A percentile compares a stretch with the other conserved stretches of the same genome.
Evolutionary conservation across 2,113 vertebrate species (phyloP).

Genomic region (Sclerurus mexicanus): DNA sequence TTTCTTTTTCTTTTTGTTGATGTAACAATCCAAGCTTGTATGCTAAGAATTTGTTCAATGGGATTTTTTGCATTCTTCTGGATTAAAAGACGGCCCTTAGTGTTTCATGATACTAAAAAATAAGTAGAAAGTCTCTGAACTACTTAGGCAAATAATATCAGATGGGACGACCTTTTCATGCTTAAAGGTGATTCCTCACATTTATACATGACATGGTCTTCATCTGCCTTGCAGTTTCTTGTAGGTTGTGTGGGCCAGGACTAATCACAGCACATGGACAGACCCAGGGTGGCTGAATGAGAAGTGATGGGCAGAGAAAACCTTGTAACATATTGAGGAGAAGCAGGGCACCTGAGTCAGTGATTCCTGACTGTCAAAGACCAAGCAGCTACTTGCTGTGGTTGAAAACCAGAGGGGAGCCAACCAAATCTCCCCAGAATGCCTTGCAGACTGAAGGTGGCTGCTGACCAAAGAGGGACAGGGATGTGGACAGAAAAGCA

Average conservation of each 20-base stretch:
- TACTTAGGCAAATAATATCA: background rate
- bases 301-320: background rate
- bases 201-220: background rate
- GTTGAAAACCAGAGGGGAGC: background rate
- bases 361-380: background rate
- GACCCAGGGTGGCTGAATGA: background rate
- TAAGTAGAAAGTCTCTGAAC: background rate
- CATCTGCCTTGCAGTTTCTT: background rate
- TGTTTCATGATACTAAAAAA: background rate
- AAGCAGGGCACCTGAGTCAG: fast-evolving
- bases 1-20: background rate
- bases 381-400: fast-evolving
- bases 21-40: background rate
- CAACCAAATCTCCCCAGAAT: background rate
- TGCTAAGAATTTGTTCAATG: background rate
- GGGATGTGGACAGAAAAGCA: background rate
- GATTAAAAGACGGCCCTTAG: background rate
- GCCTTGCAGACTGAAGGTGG: background rate
- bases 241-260: background rate
- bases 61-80: background rate
- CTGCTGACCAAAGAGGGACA: background rate
- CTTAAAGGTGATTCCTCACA: background rate
- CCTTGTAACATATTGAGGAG: fast-evolving
- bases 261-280: background rate
- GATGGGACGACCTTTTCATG: background rate